These are phyloP conservation scores for Leptinotarsa undecemlineata DNA, from an alignment of 1,140 invertebrate genomes.

Conservation along the genomic window DNA sequence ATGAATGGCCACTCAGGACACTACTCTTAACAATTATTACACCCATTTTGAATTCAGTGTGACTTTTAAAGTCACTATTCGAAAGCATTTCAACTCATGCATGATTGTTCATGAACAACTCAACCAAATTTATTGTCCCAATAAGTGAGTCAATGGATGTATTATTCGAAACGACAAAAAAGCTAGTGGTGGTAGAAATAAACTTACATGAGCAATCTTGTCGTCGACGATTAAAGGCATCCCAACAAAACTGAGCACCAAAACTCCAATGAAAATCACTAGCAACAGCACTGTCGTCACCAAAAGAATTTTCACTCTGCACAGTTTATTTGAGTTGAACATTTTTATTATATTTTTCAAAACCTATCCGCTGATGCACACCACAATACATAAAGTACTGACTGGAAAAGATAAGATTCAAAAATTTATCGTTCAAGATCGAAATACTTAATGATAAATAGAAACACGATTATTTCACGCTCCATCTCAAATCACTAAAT, in stretches of 20 bases:
- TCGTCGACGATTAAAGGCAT: not conserved
- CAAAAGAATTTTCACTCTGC: not conserved
- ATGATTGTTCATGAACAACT: no score
- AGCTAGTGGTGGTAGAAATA: not conserved
- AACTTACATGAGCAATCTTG: not conserved
- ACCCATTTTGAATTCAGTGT: no score
- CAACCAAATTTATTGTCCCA: no score
- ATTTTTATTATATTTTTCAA: not conserved
- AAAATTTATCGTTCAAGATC: not conserved
- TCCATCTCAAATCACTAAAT: not conserved
- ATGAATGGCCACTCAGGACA: no score
- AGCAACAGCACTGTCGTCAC: not conserved
- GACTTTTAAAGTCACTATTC: no score
- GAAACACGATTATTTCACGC: not conserved
- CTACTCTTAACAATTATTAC: no score
- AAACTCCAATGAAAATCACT: not conserved
- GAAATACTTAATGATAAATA: not conserved
- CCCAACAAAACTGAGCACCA: constrained; percentile 12
- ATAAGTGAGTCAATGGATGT: no score
- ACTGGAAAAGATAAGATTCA: not conserved
- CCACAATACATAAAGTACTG: not conserved
- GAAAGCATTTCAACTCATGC: no score
- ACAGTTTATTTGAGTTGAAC: not conserved
- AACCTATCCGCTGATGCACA: not conserved
- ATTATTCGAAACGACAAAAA: no score